Conservation (phyloP, 1,140 invertebrate genomes). For the Polypedilum vanderplanki region DNA sequence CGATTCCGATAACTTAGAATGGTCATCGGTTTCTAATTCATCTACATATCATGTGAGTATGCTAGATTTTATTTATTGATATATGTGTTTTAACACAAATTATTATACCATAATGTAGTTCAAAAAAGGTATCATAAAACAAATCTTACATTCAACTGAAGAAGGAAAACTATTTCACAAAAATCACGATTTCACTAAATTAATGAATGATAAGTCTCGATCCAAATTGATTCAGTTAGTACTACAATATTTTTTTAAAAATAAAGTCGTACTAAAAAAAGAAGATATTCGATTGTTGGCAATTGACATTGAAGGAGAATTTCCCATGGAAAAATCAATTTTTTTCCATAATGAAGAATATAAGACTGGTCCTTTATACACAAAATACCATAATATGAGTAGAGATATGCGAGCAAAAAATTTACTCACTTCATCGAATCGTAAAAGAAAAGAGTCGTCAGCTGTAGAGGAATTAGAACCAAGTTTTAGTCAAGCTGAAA, state of each 20-base stretch:
- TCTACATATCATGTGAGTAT: neutral
- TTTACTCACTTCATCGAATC: neutral
- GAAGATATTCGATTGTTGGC: neutral
- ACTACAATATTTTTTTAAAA: neutral
- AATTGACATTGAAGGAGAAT: neutral
- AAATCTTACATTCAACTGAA: neutral
- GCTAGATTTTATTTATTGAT: too few relatives aligned
- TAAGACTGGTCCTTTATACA: neutral
- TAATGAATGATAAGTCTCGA: neutral
- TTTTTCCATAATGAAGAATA: neutral
- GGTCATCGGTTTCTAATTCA: neutral
- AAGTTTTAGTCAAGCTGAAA: neutral
- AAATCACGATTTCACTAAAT: neutral
- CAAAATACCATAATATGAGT: neutral
- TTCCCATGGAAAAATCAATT: neutral
- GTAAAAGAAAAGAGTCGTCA: neutral
- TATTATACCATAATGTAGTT: neutral
- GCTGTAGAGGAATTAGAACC: neutral
- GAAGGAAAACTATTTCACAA: neutral
- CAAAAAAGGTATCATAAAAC: neutral
- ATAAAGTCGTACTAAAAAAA: neutral
- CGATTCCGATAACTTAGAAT: neutral
- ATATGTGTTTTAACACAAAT: neutral
- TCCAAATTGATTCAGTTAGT: neutral
- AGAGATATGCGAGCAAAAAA: neutral